Evolutionary conservation across 2,797 vertebrate species (phyloP).

Genomic region (Hemitrygon akajei): DNA sequence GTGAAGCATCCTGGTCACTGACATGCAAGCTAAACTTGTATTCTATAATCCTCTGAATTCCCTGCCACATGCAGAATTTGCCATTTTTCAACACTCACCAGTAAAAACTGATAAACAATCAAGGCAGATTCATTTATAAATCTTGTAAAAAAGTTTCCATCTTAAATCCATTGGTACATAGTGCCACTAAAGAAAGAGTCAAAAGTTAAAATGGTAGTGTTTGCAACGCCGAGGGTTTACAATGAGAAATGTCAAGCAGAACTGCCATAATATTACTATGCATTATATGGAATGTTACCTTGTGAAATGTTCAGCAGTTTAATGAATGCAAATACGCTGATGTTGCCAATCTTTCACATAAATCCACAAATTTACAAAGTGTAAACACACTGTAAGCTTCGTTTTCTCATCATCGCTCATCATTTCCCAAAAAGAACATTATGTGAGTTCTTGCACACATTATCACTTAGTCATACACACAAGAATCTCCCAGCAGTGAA

Average conservation of each 20-base stretch:
- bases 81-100: not conserved
- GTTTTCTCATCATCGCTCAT: not conserved
- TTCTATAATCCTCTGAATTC: too few relatives aligned
- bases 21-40: too few relatives aligned
- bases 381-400: not conserved
- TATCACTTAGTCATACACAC: not conserved
- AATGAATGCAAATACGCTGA: not conserved
- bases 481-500: not conserved
- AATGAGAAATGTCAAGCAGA: slow-evolving; percentile 17
- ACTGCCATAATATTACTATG: not conserved
- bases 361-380: not conserved
- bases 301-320: not conserved
- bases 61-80: not conserved
- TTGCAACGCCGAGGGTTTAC: not conserved
- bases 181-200: not conserved
- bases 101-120: not conserved
- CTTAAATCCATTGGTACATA: not conserved
- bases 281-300: not conserved
- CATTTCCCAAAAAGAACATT: not conserved
- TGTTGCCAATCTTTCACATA: not conserved
- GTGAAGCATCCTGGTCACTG: too few relatives aligned
- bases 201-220: not conserved
- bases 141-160: not conserved
- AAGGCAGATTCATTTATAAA: not conserved
- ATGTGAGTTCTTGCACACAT: not conserved